phyloP scores from a whole-genome alignment of 2,888 invertebrate species.

The Archips xylosteana region DNA sequence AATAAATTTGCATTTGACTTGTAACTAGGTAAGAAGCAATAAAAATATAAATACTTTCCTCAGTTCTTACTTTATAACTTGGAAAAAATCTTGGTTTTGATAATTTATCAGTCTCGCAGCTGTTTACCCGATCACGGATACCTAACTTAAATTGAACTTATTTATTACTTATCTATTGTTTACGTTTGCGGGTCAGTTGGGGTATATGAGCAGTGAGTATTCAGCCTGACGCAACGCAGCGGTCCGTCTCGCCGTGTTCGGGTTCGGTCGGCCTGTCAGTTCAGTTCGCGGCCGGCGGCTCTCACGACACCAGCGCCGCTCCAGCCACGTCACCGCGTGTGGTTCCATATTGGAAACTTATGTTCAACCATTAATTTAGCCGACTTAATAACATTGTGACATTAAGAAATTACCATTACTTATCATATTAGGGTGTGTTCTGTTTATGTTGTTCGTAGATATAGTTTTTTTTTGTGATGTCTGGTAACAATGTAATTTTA shows the following conservation, averaged over 20 bases:
- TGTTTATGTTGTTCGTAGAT: neutral
- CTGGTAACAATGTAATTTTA: neutral
- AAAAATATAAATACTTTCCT: no score
- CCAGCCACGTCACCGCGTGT: conserved; percentile 48
- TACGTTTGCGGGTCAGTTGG: conserved; percentile 45
- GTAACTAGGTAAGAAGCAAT: no score
- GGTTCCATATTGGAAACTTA: conserved; percentile 50
- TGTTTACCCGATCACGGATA: neutral
- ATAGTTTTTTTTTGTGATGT: neutral
- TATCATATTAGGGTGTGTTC: neutral
- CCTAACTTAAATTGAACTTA: conserved; percentile 17
- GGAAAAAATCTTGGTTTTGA: no score
- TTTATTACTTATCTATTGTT: conserved; percentile 47
- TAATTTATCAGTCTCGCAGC: no score
- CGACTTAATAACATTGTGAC: conserved; percentile 42
- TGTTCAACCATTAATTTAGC: conserved; percentile 14
- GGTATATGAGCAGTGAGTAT: neutral
- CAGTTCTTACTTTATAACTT: no score
- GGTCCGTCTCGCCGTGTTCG: conserved; percentile 18
- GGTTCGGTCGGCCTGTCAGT: conserved; percentile 37
- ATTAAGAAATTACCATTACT: neutral
- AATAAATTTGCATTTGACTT: no score
- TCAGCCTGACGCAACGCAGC: conserved; percentile 15
- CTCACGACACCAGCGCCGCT: conserved; percentile 44
- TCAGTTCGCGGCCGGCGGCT: conserved; percentile 55